Conservation (phyloP, 2,888 invertebrate species). For the Drosophila pegasa region DNA sequence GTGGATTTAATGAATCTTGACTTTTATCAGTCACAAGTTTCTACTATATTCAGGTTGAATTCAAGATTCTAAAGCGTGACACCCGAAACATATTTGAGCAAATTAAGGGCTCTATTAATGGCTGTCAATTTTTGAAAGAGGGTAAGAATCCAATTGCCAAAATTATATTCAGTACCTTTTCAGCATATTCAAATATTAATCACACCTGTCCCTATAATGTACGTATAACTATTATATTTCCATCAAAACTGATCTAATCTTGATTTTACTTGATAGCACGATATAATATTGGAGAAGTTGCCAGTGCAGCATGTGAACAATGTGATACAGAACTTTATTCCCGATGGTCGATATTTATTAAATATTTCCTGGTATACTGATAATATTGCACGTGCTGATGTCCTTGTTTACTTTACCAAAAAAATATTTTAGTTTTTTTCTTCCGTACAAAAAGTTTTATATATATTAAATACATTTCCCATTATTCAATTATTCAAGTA, state of each 20-base stretch:
- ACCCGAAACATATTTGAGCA: constrained; percentile 23
- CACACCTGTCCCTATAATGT: constrained; percentile 56
- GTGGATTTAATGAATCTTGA: too few relatives aligned
- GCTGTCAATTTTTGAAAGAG: constrained; percentile 35
- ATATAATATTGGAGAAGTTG: constrained; percentile 51
- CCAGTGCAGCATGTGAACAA: constrained; percentile 45
- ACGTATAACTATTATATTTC: background rate
- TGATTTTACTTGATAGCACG: constrained; percentile 28
- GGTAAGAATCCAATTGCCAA: constrained; percentile 46
- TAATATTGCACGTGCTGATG: background rate
- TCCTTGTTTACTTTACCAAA: constrained; percentile 44
- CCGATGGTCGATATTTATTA: constrained; percentile 48
- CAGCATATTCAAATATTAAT: constrained; percentile 41
- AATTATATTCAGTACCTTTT: constrained; percentile 14
- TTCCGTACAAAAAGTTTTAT: too few relatives aligned
- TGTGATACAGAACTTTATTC: constrained; percentile 26
- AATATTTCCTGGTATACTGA: constrained; percentile 28
- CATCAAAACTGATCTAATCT: too few relatives aligned
- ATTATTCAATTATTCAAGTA: too few relatives aligned
- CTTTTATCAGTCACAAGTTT: background rate
- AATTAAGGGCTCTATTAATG: constrained; percentile 27
- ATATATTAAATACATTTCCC: too few relatives aligned
- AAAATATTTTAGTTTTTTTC: too few relatives aligned
- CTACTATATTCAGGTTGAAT: constrained; percentile 12
- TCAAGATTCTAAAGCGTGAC: constrained; percentile 37